Percentiles rank a stretch among this genome's conserved stretches.
Conservation (phyloP, 1,140 invertebrate genomes). For the Sinella curviseta region DNA sequence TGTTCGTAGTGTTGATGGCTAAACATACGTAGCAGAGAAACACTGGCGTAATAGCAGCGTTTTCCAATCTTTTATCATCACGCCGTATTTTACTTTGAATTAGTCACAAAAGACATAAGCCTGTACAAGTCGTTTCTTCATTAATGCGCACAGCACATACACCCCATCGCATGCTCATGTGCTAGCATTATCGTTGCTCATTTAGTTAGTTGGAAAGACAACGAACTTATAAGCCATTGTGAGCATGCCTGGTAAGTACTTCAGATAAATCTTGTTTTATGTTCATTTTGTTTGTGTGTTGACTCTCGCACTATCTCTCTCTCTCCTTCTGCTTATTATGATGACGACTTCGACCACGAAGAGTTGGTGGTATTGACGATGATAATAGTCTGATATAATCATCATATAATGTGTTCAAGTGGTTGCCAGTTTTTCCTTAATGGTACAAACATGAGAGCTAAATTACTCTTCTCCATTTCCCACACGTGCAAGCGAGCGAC, state of each 20-base stretch:
- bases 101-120: too few relatives aligned
- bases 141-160: not conserved
- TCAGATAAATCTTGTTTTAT: slow-evolving; percentile 8
- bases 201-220: not conserved
- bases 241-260: not conserved
- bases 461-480: slow-evolving; percentile 41
- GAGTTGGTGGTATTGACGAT: not conserved
- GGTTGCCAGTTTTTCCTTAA: slow-evolving; percentile 32
- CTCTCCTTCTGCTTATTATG: not conserved
- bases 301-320: not conserved
- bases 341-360: not conserved
- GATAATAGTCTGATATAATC: slow-evolving; percentile 12
- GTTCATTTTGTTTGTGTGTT: not conserved
- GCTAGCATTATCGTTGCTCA: not conserved
- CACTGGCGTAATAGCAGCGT: not conserved
- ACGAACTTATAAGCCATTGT: slow-evolving; percentile 1
- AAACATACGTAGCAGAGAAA: not conserved
- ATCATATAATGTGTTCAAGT: slow-evolving; percentile 7
- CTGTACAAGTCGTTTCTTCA: not conserved
- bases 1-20: not conserved
- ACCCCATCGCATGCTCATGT: not conserved
- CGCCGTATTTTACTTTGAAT: not conserved
- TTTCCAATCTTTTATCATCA: not conserved
- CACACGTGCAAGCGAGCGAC: slow-evolving; percentile 36
- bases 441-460: slow-evolving; percentile 36